Base-by-base conservation (phyloP, 2,797 vertebrate species). In the Coilia nasus region DNA sequence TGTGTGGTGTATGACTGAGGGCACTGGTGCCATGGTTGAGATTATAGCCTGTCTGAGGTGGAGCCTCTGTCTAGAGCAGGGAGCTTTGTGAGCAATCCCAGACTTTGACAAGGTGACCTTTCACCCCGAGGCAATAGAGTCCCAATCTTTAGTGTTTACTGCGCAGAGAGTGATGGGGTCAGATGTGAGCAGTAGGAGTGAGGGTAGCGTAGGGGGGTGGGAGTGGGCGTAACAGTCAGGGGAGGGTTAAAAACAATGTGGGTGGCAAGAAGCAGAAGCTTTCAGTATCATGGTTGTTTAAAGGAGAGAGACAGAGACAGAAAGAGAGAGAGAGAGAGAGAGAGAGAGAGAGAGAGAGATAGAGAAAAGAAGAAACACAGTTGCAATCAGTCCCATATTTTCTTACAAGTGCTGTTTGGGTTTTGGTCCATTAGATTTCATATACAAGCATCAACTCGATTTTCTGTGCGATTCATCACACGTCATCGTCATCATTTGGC, bases 81-180 rank as follows among this genome's bases (percentile, higher is more conserved):
- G 89, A 93, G 92, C 90, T 90, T 92, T 94, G 91, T 95, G 88
- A 89, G 88, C 91, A 90, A 91, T 91, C 67, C 92, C 93, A 95
- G 95, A 93, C 91, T 87, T 94, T 88, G 92, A 93, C 89, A 89
- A 91, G 92, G 95, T 97, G 93, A 95, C 94, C 93, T 93, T 91
- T 95, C 87, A 90, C 95, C 94, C 90, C 85, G 90, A 89, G 89
- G 85, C 84, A 90, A 87, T 88, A 86, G 90, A 89, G 88, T 89
- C 90, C 83, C 90, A 92, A 91, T 35, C 89, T 88, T 82, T 78
- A 89, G 86, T 90, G 90, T 93, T 92, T 12, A 87, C 92, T 92
- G 93, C 83, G 86, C 35, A 81, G n/a, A 59, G 85, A 87, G 71
- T 82, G 86, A 44, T 56, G 80, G 31, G 81, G 31, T 75, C 67